phyloP scores from a whole-genome alignment of 2,113 vertebrate species.

The Acinonyx jubatus region DNA sequence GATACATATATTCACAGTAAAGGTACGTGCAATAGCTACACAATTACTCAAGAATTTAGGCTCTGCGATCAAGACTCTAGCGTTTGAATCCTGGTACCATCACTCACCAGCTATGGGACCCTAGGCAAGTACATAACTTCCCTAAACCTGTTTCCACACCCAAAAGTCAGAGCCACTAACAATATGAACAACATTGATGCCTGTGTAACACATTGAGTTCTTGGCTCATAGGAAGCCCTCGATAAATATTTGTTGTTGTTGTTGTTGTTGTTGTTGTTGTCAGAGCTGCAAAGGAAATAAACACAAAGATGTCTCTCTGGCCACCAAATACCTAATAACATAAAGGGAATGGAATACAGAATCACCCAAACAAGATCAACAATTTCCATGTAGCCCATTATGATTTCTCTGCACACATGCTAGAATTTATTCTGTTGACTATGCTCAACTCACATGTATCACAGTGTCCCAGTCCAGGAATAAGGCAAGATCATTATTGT shows the following conservation, averaged over 20 bases:
- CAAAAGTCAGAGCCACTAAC: not conserved
- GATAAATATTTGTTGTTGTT: not conserved
- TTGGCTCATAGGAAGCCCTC: not conserved
- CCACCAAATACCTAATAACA: not conserved
- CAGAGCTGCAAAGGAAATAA: constrained; percentile 6
- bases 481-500: not conserved
- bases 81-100: not conserved
- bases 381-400: not conserved
- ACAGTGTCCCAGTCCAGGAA: not conserved
- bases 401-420: not conserved
- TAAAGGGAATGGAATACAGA: not conserved
- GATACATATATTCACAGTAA: not conserved
- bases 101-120: not conserved
- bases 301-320: not conserved
- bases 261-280: not conserved
- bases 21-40: not conserved
- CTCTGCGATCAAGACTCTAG: not conserved
- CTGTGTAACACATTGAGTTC: not conserved
- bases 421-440: constrained; percentile 49
- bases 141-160: not conserved
- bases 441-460: constrained; percentile 11
- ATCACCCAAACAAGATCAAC: not conserved
- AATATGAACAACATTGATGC: not conserved
- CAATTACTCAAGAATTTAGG: not conserved
- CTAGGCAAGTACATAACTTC: not conserved